Evolutionary conservation across 2,797 vertebrate species (phyloP), one percentile per base, ranked within the genome.

Genomic region (Hapalemur alaotrensis): DNA sequence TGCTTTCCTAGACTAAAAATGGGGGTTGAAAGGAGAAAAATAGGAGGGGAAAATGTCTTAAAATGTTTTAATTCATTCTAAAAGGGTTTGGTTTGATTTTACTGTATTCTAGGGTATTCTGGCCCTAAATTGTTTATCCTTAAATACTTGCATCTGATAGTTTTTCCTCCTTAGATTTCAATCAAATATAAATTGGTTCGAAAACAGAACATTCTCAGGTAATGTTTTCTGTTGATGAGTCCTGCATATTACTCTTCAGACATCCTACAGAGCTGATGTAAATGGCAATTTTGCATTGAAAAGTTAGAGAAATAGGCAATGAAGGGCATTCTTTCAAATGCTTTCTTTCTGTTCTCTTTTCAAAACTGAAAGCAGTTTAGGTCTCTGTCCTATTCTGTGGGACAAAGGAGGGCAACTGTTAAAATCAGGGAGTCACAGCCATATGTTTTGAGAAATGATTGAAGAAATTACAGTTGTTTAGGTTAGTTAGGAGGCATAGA

Each of bases 61-160:
- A 85, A 78, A 76, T 93, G 32, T 93, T 96, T 95, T 52, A 67
- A 89, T 86, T 79, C 79, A 72, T 95, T 85, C 78, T 96, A 76
- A 41, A 92, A 89, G 80, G 48, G 76, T 91, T 94, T 65, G 59
- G 69, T 59, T 90, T 93, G 57, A 73, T 91, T 95, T 89, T 46
- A 28, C 70, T 79, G 70, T 61, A 15, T 93, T 89, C 43, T 59
- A 46, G 59, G 59, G 23, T 82, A 92, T 61, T 75, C 81, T 83
- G 13, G 28, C 15, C 41, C 54, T 82, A 46, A n/a, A 38, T 57
- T 76, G 81, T 25, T 87, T 65, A n/a, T 46, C 38, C 32, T 59
- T 35, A 41, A 28, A 38, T 81, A 65, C 8, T 75, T 86, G 20
- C 9, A 52, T 86, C 43, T 83, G 20, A 1, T 20, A 30, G n/a